Percentiles rank a stretch among this genome's conserved stretches.
These are phyloP conservation scores for Aspidiotus destructor DNA, from an alignment of 2,888 invertebrate genomes.

Conservation along the genomic window DNA sequence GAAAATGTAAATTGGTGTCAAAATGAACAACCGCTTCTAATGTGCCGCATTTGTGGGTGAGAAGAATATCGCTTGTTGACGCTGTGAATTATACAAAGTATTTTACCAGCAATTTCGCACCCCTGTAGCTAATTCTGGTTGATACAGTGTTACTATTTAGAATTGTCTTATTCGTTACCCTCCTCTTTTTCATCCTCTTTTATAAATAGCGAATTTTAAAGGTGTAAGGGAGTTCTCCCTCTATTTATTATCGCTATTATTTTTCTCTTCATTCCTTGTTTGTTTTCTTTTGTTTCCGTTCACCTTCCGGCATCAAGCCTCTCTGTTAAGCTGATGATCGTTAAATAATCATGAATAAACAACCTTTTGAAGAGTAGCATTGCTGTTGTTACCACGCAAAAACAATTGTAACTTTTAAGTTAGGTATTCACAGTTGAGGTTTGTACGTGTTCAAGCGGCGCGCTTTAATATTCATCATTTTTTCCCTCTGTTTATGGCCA, in stretches of 20 bases:
- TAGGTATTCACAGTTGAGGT: neutral
- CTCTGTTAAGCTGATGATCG: constrained; percentile 14
- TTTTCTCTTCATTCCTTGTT: neutral
- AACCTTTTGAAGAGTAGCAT: neutral
- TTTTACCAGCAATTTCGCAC: neutral
- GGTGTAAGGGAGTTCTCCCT: constrained; percentile 8
- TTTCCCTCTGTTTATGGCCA: too few relatives aligned
- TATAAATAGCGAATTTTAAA: constrained; percentile 5
- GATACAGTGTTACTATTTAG: constrained; percentile 31
- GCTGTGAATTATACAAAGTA: neutral
- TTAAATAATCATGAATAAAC: constrained; percentile 32
- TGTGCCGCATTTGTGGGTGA: constrained; percentile 24
- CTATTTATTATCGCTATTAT: neutral
- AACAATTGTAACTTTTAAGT: too few relatives aligned
- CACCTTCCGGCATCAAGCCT: neutral
- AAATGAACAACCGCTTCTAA: constrained; percentile 30
- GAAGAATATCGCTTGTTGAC: constrained; percentile 4
- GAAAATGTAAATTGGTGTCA: constrained; percentile 32
- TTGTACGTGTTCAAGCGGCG: too few relatives aligned
- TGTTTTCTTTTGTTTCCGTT: neutral
- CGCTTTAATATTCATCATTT: too few relatives aligned
- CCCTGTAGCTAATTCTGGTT: constrained; percentile 24
- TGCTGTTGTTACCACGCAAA: neutral
- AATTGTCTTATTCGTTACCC: neutral
- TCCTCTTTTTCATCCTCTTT: too few relatives aligned